phyloP scores from a whole-genome alignment of 2,888 invertebrate genomes.

The Meteorus colon region DNA sequence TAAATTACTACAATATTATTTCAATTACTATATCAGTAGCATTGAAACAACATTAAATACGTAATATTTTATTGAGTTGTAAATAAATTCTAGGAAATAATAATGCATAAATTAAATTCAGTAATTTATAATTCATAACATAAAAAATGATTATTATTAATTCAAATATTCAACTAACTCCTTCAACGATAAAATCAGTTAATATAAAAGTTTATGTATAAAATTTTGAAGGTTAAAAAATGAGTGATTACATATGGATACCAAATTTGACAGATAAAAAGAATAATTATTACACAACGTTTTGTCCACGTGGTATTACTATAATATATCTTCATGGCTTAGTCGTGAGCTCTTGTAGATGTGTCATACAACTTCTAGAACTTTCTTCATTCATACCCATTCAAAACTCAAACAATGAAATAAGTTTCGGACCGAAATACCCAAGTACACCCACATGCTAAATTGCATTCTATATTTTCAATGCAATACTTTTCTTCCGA shows the following conservation, averaged over 20 bases:
- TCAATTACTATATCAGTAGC: too few relatives aligned
- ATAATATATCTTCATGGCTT: conserved; percentile 1
- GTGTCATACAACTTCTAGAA: background rate
- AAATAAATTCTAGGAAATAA: too few relatives aligned
- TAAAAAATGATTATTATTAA: too few relatives aligned
- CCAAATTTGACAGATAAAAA: conserved; percentile 10
- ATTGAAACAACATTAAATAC: too few relatives aligned
- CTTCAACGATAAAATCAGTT: background rate
- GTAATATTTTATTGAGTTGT: too few relatives aligned
- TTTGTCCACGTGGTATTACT: conserved; percentile 23
- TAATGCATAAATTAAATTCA: too few relatives aligned
- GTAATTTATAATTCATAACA: too few relatives aligned
- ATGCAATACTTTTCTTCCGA: background rate
- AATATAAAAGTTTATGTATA: background rate
- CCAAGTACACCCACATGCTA: background rate
- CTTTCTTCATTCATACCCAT: background rate
- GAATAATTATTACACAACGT: conserved; percentile 20
- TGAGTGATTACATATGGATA: background rate
- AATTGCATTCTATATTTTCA: too few relatives aligned
- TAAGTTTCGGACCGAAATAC: background rate
- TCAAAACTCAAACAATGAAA: background rate
- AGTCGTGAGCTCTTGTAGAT: background rate
- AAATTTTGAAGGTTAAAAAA: background rate
- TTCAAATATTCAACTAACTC: too few relatives aligned
- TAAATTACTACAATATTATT: too few relatives aligned